Base-by-base conservation (phyloP, 2,113 vertebrate genomes). In the human region DNA sequence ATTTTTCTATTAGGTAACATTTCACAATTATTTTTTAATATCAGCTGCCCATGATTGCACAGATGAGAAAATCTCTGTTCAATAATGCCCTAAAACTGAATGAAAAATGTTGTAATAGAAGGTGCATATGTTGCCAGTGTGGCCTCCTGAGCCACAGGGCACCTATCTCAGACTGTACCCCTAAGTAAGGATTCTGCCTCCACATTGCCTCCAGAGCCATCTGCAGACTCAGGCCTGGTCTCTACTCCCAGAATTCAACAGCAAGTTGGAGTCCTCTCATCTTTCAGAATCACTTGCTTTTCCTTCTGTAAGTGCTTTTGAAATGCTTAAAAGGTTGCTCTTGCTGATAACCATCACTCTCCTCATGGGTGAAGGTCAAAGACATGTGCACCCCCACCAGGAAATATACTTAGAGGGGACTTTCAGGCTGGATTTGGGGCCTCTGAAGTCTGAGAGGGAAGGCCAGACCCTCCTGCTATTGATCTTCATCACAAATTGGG, bases 21-120 rank as follows among this genome's bases (percentile, higher is more conserved):
- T 76, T 82, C 50, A 81, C 12, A 90, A 4, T 95, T 89, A 40
- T 87, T 80, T 94, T 64, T 94, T 78, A 61, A 30, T 81, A n/a
- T 16, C n/a, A 4, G 25, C 50, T 89, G 45, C 55, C 45, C 0
- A 0, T 55, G 64, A 64, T 68, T 66, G 35, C 0, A 79, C 27
- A 30, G 6, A 57, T 66, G 8, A 43, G 45, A 27, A 79, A 83
- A 52, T 50, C 59, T 88, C 30, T 75, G 55, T 25, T 93, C 50
- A 76, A n/a, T 61, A 66, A 78, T 90, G 12, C 23, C 38, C n/a
- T 40, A 83, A 32, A 89, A 50, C 18, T 68, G 32, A 10, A 61
- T 86, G 45, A 35, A 73, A 79, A 59, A 14, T 22, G 45, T 35
- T 52, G 23, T 30, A 52, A 32, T n/a, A n/a, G 76, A 40, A 40